A percentile compares a stretch with the other conserved stretches of the same genome.
Evolutionary conservation across 2,797 vertebrate species (phyloP).

Genomic region (Synaphobranchus kaupii): DNA sequence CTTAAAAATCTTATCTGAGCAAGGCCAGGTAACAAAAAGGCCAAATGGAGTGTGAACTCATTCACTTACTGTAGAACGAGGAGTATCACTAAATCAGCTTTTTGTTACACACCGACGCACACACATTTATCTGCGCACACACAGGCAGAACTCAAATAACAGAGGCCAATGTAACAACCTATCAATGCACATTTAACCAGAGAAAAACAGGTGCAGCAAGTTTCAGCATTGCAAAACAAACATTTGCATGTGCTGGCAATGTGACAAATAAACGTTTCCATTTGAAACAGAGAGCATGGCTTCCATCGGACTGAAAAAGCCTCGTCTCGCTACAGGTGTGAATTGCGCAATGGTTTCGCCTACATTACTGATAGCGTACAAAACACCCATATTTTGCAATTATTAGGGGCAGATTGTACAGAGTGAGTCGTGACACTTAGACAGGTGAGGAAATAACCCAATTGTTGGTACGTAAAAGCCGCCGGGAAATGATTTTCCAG

Average conservation of each 20-base stretch:
- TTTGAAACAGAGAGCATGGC: too few relatives aligned
- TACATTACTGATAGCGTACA: neutral
- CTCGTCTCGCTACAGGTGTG: neutral
- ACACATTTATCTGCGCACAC: neutral
- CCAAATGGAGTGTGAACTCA: neutral
- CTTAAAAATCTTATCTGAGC: neutral
- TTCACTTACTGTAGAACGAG: neutral
- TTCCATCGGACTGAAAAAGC: neutral
- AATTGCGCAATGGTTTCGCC: neutral
- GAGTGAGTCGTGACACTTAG: too few relatives aligned
- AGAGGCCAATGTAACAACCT: neutral
- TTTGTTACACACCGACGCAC: neutral
- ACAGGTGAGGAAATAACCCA: too few relatives aligned
- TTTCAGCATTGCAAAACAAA: neutral
- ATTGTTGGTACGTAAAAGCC: too few relatives aligned
- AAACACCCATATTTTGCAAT: too few relatives aligned
- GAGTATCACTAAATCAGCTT: neutral
- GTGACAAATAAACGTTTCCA: neutral
- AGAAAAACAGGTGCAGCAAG: neutral
- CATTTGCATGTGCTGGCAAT: neutral
- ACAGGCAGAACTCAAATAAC: neutral
- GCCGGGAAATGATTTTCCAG: too few relatives aligned
- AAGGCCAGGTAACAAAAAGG: neutral
- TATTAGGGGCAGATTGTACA: too few relatives aligned
- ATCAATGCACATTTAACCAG: neutral